phyloP scores from a whole-genome alignment of 2,888 invertebrate species.

The Mayetiola destructor region DNA sequence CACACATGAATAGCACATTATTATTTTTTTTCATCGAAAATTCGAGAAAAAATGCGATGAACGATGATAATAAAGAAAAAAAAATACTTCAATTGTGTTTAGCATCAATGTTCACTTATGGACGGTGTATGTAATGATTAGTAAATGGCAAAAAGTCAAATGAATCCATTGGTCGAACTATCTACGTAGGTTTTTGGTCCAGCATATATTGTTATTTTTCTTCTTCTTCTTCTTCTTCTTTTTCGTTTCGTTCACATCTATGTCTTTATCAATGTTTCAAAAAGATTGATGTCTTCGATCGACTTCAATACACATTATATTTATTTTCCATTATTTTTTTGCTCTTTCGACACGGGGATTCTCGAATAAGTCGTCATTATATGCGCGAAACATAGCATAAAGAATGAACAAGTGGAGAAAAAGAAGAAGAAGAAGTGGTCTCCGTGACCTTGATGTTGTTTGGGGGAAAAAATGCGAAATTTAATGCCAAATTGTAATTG shows the following conservation, averaged over 20 bases:
- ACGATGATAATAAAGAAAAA: too few species aligned
- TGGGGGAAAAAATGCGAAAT: slow-evolving; percentile 7
- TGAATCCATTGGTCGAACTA: neutral
- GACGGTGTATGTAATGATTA: too few species aligned
- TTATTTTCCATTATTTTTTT: neutral
- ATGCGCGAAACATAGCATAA: neutral
- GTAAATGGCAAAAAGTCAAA: neutral
- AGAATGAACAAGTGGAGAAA: neutral
- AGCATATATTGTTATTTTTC: neutral
- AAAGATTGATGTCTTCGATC: slow-evolving; percentile 10
- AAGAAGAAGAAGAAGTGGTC: neutral
- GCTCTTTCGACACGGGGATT: slow-evolving; percentile 1
- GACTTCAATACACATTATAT: neutral
- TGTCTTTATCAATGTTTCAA: neutral
- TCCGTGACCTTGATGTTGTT: slow-evolving; percentile 9
- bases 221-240: neutral
- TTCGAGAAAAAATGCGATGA: too few species aligned
- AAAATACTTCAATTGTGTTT: too few species aligned
- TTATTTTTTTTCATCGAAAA: too few species aligned
- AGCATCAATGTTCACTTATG: too few species aligned
- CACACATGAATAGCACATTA: too few species aligned
- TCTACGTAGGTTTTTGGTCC: neutral
- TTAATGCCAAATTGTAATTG: slow-evolving; percentile 12
- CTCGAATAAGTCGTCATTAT: slow-evolving; percentile 1
- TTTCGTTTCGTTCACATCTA: too few species aligned